Percentiles rank a stretch among this genome's conserved stretches.
Conservation (phyloP, 2,888 invertebrate species). For the Hipparchia sbordonii region DNA sequence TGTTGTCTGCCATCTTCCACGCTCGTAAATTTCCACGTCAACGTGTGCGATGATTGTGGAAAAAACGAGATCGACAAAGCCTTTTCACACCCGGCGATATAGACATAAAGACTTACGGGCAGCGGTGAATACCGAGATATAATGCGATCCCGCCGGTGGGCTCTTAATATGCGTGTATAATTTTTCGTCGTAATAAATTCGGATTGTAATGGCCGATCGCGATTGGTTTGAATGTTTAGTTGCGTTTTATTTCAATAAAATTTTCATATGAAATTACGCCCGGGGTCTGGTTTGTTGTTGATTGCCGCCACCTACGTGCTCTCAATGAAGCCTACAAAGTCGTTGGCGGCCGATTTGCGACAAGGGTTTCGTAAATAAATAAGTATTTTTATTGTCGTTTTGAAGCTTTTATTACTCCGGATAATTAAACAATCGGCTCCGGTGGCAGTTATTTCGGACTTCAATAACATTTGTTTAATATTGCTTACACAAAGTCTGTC, state of each 20-base stretch:
- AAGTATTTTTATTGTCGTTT: constrained; percentile 55
- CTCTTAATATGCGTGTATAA: constrained; percentile 77
- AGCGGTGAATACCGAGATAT: constrained; percentile 52
- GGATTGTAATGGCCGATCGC: constrained; percentile 75
- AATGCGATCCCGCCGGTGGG: constrained; percentile 59
- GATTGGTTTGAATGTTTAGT: constrained; percentile 70
- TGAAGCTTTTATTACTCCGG: constrained; percentile 50
- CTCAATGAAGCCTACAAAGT: constrained; percentile 51
- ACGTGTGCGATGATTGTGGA: constrained; percentile 80
- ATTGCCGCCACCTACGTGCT: constrained; percentile 66
- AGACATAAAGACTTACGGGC: constrained; percentile 66
- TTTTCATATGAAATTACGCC: constrained; percentile 57
- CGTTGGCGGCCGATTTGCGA: constrained; percentile 58
- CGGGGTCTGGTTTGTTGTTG: constrained; percentile 66
- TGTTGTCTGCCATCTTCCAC: constrained; percentile 80
- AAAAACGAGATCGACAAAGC: constrained; percentile 75
- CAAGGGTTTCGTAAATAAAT: constrained; percentile 58
- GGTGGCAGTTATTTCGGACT: constrained; percentile 24
- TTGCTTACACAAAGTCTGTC: constrained; percentile 19
- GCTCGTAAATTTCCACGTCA: constrained; percentile 82
- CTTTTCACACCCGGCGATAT: constrained; percentile 72
- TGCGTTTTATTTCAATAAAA: constrained; percentile 67
- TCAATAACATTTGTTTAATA: constrained; percentile 29
- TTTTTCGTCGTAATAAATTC: constrained; percentile 81
- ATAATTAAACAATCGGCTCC: constrained; percentile 39